Evolutionary conservation across 2,113 vertebrate genomes (phyloP).

Genomic region (Odontesthes bonariensis): DNA sequence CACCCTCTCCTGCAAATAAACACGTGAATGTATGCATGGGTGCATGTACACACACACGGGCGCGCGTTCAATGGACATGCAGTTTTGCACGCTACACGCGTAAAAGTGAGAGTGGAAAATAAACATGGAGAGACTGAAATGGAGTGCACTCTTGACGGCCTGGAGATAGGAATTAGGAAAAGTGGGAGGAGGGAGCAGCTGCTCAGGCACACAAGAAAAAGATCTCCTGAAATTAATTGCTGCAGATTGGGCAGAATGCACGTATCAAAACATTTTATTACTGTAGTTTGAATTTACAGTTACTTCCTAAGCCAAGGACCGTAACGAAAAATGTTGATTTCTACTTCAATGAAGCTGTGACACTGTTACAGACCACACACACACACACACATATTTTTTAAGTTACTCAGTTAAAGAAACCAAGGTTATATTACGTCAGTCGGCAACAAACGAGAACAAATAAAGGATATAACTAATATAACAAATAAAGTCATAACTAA

Average conservation of each 20-base stretch:
- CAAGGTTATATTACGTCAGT: slow-evolving; percentile 29
- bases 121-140: slow-evolving; percentile 64
- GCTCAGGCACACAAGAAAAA: slow-evolving; percentile 54
- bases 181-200: slow-evolving; percentile 59
- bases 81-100: slow-evolving; percentile 18
- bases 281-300: slow-evolving; percentile 57
- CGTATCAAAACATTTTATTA: slow-evolving; percentile 62
- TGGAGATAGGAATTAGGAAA: slow-evolving; percentile 61
- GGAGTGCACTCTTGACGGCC: slow-evolving; percentile 67
- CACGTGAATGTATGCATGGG: slow-evolving; percentile 15
- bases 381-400: slow-evolving; percentile 9
- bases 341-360: slow-evolving; percentile 33
- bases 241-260: slow-evolving; percentile 73
- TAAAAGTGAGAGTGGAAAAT: slow-evolving; percentile 53
- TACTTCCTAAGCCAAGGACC: slow-evolving; percentile 50
- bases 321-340: slow-evolving; percentile 39
- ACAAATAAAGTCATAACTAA: not conserved
- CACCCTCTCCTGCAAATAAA: slow-evolving; percentile 34
- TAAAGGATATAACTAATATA: not conserved
- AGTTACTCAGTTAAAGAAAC: slow-evolving; percentile 33
- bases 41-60: not conserved
- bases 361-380: slow-evolving; percentile 33
- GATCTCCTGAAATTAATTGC: slow-evolving; percentile 77
- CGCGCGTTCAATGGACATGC: slow-evolving; percentile 23
- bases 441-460: slow-evolving; percentile 14